These are phyloP conservation scores for Ctenomys sociabilis DNA, from an alignment of 2,113 vertebrate species.

Conservation along the genomic window DNA sequence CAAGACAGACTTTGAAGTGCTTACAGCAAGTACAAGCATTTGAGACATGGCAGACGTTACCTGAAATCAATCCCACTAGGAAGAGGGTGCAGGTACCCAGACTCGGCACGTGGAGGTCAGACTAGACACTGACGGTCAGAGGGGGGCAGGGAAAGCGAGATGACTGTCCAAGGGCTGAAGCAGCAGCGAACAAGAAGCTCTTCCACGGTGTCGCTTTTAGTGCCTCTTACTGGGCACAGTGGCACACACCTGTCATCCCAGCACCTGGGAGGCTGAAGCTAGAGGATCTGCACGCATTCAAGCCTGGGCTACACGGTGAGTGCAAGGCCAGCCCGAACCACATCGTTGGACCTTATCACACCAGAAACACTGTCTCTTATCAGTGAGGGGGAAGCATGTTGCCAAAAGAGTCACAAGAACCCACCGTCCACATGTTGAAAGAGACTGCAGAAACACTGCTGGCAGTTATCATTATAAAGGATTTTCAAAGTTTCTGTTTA, in stretches of 20 bases:
- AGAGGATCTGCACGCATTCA: no score
- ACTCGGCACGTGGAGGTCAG: not conserved
- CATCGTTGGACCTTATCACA: not conserved
- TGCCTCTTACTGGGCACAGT: not conserved
- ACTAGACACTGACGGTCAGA: not conserved
- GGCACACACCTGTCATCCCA: not conserved
- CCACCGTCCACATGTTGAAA: not conserved
- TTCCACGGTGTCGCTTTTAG: not conserved
- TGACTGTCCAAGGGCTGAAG: not conserved
- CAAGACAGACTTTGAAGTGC: not conserved
- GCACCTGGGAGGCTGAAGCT: not conserved
- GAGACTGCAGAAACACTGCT: not conserved
- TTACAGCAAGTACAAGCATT: not conserved
- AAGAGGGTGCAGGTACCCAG: not conserved
- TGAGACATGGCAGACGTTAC: not conserved
- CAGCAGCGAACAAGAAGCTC: not conserved
- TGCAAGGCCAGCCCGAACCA: not conserved
- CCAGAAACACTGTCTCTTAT: not conserved
- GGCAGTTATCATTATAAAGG: not conserved
- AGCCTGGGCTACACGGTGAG: not conserved
- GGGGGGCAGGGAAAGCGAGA: not conserved
- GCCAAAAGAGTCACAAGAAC: not conserved
- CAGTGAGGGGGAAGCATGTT: not conserved
- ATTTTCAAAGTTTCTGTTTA: not conserved
- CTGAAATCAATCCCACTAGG: not conserved